Evolutionary conservation across 2,113 vertebrate genomes (phyloP), one percentile per base, ranked within the genome.

Genomic region (Motacilla alba): DNA sequence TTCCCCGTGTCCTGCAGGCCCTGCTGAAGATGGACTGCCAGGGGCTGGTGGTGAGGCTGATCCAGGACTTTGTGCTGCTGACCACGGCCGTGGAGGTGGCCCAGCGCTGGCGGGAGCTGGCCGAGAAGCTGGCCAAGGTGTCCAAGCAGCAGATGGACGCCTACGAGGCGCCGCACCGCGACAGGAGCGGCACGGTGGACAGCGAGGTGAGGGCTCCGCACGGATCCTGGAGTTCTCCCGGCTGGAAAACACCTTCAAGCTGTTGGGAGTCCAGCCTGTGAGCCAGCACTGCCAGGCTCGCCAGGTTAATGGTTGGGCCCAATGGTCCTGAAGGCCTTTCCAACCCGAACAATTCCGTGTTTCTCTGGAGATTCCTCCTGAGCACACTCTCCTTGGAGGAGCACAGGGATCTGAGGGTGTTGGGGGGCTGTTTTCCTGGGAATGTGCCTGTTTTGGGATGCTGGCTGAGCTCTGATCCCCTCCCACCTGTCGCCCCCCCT

Each of bases 11-110:
- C 47, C 73, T 21, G 0, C 96, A 99, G 99, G 99, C 99, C 39
- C 97, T 99, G 70, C 96, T 99, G 95, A 99, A 99, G 96, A 98
- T 99, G 98, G 99, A 99, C 96, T 99, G 99, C 96, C 99, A 99
- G 96, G 99, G 99, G 27, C 98, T 99, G 21, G 99, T 99, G 13
- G 99, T 99, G 47, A 94, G 99, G 9, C 98, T 99, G 47, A 97
- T 99, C 87, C 99, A 99, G 98, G 99, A 99, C 97, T 99, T 99
- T 0, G 99, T 99, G 53, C 98, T 99, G 56, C 98, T 99, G 89
- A 99, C 99, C 93, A 99, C 99, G 0, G 99, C 99, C 0, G 99
- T 99, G 56, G 99, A 99, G 96, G 98, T 99, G 90, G 98, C 99
- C 0, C 98, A 98, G 27, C 99, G 99, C 74, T 99, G 99, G 99